Base-by-base conservation (phyloP, 2,113 vertebrate species). In the Tautogolabrus adspersus region DNA sequence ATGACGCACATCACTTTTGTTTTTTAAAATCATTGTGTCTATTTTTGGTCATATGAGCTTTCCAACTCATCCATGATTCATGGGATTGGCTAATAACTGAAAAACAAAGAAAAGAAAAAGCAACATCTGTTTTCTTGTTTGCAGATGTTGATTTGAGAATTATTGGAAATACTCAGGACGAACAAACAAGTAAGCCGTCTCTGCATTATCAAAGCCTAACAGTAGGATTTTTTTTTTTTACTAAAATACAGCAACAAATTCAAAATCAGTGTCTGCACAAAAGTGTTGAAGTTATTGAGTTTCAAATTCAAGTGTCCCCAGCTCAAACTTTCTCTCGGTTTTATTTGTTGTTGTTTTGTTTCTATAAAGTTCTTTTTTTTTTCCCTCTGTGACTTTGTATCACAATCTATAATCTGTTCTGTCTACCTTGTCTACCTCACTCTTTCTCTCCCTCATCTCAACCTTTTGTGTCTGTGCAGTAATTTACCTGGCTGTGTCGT, bases 401-500 rank as follows among this genome's bases (percentile, higher is more conserved):
- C 64, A 63, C 66, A 62, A 51, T 79, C 70, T 75, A 72, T 62
- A 78, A 86, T 88, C 38, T 18, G 49, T 6, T 78, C 69, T 69
- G 67, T 82, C 80, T 64, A 62, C 66, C 72, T 62, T 72, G 67
- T 82, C 80, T 64, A 58, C 64, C 69, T 67, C 49, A 62, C 56
- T 73, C 47, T 65, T 22, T 59, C 34, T 18, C 55, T 75, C 55
- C 49, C 59, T 70, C 74, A 59, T 75, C 81, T 73, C 77, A 82
- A 66, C 72, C 77, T 66, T 62, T 76, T 78, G 79, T 75, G 75
- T 69, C 72, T 81, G 79, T 79, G 81, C 69, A 72, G 82, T 88
- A 84, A 88, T 90, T 88, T 84, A 83, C 75, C 75, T 77, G 49
- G 30, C 72, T 59, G 68, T 82, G 77, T 72, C 62, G 19, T 62